Evolutionary conservation across 2,888 invertebrate species (phyloP), one percentile per base, ranked within the genome.

Genomic region (Trimorus sp.): DNA sequence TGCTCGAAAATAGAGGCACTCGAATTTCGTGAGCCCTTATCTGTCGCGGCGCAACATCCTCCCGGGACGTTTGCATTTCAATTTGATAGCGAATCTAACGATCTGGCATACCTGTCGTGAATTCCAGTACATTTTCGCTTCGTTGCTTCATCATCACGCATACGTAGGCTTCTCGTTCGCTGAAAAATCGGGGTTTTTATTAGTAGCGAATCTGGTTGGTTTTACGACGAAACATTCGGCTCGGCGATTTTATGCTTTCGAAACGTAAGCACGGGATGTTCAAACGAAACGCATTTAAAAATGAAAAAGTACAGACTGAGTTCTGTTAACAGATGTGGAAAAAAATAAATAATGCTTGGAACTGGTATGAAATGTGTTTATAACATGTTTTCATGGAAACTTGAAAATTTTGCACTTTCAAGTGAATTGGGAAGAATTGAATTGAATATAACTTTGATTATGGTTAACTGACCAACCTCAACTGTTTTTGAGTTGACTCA

Each of bases 71-170:
- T 75, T 66, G 51, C 65, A 71, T 75, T 73, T 76, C 53, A 73
- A 68, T 71, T 79, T 36, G 16, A 73, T 73, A 60, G 7, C 59
- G 45, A 71, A 68, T 71, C 56, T 74, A 74, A 70, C 65, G 58
- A 60, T 79, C 62, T 53, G 38, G 68, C 68, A 75, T 84, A 90
- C 91, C 90, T 79, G 88, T 88, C 56, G 88, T 85, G 85, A 94
- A 94, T 90, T 95, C 94, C 84, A 95, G 87, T 48, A 94, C 94
- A 86, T 94, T 94, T 84, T 92, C 92, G 82, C 94, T 93, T 69
- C 94, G 92, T 81, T 93, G 92, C 73, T 93, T 93, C 89, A 94
- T 92, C 92, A 93, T 92, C 81, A 95, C 89, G 85, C 95, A 95
- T 53, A 93, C 93, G 86, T 94, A 94, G 45, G 91, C 91, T 79